Evolutionary conservation across 2,888 invertebrate genomes (phyloP), one percentile per base, ranked within the genome.

Genomic region (Smittia aterrima): DNA sequence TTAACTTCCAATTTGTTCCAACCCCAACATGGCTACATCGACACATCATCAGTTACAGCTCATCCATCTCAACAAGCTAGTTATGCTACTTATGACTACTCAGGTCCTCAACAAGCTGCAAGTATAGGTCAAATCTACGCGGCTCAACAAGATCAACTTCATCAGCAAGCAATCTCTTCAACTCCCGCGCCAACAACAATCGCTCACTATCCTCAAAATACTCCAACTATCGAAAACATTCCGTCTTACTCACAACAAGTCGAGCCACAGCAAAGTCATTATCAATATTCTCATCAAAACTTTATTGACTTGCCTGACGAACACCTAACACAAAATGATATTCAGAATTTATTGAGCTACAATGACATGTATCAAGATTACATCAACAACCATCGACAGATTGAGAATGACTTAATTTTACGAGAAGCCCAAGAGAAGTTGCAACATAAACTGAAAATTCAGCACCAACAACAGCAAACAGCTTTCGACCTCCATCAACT

Each of bases 11-110:
- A 82, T 11, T 79, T 87, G 6, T 87, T 86, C 76, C 86, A 86
- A 78, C 84, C 86, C 9, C 86, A 86, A 77, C 83, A 83, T n/a
- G 79, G 80, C 76, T 85, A 83, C 76, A 79, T 86, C 18, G 72
- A 72, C 40, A 72, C 72, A 72, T 83, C 83, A 77, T 83, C 83
- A 77, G 83, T 82, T 0, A 79, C 82, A 1, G 80, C 85, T 0
- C 84, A 84, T 75, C 81, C 84, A 75, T 85, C 32, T n/a, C n/a
- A n/a, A 32, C 47, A 47, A 47, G 85, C 76, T 81, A 18, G 20
- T 7, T 22, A 80, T 58, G 82, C 82, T 0, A 81, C 83, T 66
- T 82, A 78, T 75, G 84, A 84, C 77, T 85, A 84, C 77, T 83
- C 84, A 76, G 84, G 85, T 76, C 81, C 81, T 4, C 81, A 81